phyloP scores from a whole-genome alignment of 2,888 invertebrate genomes.

The Cetonia aurata region DNA sequence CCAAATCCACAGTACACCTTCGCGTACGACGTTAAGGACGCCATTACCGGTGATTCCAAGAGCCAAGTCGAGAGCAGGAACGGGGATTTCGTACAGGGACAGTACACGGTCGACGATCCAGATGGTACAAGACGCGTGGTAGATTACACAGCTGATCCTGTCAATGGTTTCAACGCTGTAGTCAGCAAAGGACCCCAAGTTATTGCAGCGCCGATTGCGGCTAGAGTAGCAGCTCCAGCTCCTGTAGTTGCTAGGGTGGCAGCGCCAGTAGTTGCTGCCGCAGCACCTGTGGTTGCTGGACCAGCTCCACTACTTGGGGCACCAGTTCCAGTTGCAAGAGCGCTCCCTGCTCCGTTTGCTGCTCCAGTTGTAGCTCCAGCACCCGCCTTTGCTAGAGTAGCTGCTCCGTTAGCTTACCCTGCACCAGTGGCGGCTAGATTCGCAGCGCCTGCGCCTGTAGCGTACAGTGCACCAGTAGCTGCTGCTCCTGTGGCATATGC shows the following conservation, averaged over 20 bases:
- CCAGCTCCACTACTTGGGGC: slow-evolving; percentile 55
- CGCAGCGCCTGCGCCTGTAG: slow-evolving; percentile 15
- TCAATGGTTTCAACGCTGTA: slow-evolving; percentile 76
- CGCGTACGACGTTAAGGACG: slow-evolving; percentile 78
- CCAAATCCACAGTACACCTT: slow-evolving; percentile 77
- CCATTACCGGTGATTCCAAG: slow-evolving; percentile 73
- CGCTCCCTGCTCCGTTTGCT: slow-evolving; percentile 2
- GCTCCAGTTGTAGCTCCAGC: slow-evolving; percentile 18
- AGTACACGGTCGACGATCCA: slow-evolving; percentile 74
- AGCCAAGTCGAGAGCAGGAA: slow-evolving; percentile 70
- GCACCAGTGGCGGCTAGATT: slow-evolving; percentile 25
- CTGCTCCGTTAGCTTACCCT: slow-evolving; percentile 33
- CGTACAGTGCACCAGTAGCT: slow-evolving; percentile 15
- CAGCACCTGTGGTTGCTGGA: slow-evolving; percentile 57
- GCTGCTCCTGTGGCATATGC: slow-evolving; percentile 22
- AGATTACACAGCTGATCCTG: slow-evolving; percentile 75
- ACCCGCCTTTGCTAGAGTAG: slow-evolving; percentile 20
- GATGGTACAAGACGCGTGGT: slow-evolving; percentile 75
- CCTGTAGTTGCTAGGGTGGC: slow-evolving; percentile 44
- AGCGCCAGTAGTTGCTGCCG: slow-evolving; percentile 54
- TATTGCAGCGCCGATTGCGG: slow-evolving; percentile 48
- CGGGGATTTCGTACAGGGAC: slow-evolving; percentile 76
- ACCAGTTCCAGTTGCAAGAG: slow-evolving; percentile 48
- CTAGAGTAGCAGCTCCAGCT: slow-evolving; percentile 53
- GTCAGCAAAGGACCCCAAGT: slow-evolving; percentile 70